phyloP scores from a whole-genome alignment of 2,888 invertebrate species.

The Maniola hyperantus region DNA sequence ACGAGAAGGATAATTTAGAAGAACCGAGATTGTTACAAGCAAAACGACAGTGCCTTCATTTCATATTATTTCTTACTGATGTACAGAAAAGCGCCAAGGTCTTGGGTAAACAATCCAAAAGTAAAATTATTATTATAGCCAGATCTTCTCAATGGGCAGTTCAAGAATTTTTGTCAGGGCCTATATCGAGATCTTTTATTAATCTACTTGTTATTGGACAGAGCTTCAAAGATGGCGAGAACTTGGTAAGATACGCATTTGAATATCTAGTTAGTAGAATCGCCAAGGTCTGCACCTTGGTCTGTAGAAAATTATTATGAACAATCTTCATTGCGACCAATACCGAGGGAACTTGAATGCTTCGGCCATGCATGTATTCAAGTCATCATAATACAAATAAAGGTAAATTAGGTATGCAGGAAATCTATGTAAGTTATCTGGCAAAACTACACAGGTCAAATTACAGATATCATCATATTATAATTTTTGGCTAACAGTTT shows the following conservation, averaged over 20 bases:
- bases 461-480: no score
- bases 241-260: constrained; percentile 60
- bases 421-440: no score
- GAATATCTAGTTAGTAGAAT: not conserved
- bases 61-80: constrained; percentile 86
- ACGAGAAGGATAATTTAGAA: constrained; percentile 68
- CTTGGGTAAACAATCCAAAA: constrained; percentile 84
- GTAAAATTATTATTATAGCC: constrained; percentile 86
- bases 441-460: no score
- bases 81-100: constrained; percentile 82
- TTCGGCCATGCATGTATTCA: no score
- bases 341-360: no score
- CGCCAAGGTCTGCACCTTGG: no score
- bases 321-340: no score
- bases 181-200: constrained; percentile 84
- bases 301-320: no score
- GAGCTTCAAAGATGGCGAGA: constrained; percentile 80
- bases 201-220: constrained; percentile 88
- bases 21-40: constrained; percentile 71
- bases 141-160: constrained; percentile 89
- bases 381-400: no score
- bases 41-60: constrained; percentile 82
- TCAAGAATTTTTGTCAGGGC: constrained; percentile 85
- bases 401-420: no score
- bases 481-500: no score